These are phyloP conservation scores for Rhynchopsitta pachyrhyncha DNA, from an alignment of 2,113 vertebrate species.

Conservation along the genomic window DNA sequence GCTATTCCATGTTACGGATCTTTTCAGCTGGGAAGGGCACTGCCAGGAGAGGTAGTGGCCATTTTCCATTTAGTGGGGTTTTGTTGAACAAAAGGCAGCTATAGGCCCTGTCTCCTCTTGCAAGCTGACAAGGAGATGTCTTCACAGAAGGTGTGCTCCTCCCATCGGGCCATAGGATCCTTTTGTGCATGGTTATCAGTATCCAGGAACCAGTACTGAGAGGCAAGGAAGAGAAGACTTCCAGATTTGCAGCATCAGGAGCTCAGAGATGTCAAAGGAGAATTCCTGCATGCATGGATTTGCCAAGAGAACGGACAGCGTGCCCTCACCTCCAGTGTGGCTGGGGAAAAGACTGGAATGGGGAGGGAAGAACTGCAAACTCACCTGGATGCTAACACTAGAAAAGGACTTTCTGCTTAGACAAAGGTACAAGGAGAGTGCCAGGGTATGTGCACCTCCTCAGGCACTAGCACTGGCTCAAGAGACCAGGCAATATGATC, in stretches of 20 bases:
- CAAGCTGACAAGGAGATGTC: neutral
- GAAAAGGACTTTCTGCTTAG: neutral
- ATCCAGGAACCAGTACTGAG: neutral
- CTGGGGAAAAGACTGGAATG: neutral
- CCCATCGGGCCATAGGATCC: accelerated
- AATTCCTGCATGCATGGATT: neutral
- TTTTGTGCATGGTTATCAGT: neutral
- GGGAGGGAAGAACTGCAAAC: neutral
- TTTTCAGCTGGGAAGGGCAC: neutral
- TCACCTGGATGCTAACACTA: neutral
- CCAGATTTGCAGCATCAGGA: neutral
- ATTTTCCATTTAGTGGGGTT: neutral
- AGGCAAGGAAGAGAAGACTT: neutral
- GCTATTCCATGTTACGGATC: neutral
- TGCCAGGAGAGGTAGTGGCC: neutral
- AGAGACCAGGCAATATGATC: neutral
- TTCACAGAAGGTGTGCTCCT: neutral
- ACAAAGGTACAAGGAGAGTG: neutral
- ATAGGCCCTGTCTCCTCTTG: neutral
- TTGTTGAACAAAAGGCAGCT: neutral
- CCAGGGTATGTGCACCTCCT: neutral
- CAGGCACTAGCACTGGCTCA: neutral
- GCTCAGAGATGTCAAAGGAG: neutral
- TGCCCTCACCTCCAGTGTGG: neutral
- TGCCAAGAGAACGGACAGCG: neutral